Evolutionary conservation across 2,888 invertebrate genomes (phyloP), one percentile per base, ranked within the genome.

Genomic region (Meandrusa payeni): DNA sequence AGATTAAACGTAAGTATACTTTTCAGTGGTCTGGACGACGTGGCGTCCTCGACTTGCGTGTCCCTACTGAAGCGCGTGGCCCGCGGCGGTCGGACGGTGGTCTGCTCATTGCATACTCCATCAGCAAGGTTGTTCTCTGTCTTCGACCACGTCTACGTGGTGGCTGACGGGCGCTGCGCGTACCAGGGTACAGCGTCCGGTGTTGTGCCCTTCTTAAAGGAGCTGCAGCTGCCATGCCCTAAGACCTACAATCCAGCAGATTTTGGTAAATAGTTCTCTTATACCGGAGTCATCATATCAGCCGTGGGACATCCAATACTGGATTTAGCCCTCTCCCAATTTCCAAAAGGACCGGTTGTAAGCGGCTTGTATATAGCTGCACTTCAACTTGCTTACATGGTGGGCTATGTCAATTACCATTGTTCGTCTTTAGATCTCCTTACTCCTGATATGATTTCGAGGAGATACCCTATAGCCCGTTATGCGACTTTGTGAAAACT

Each of bases 81-180:
- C 0, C 89, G 93, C 45, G 93, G 93, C 0, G 98, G 98, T 0
- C 89, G 98, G 17, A 98, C 97, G 0, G 94, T 98, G 3, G 91
- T 98, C 42, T 98, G 97, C 66, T 97, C 97, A 0, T 92, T 98
- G 36, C 98, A 98, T 78, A 97, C 98, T n/a, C 98, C 98, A 0
- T 97, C 97, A 49, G 97, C 98, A 0, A 93, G 93, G 54, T 88
- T 97, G 34, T 98, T 98, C 74, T 92, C 95, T 6, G 94, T 94
- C 87, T 97, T 98, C 70, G 97, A 95, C 77, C 93, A 97, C 67
- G 92, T 97, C 1, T 98, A 97, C 66, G 92, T 98, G 41, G 90
- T 98, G 29, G 93, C 97, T 0, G 92, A 91, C 32, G 98, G 98
- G 0, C 93, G 95, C 57, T 98, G 97, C 69, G 93, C 95, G 3